Conservation (phyloP, 2,113 vertebrate species). For the Pheucticus melanocephalus region DNA sequence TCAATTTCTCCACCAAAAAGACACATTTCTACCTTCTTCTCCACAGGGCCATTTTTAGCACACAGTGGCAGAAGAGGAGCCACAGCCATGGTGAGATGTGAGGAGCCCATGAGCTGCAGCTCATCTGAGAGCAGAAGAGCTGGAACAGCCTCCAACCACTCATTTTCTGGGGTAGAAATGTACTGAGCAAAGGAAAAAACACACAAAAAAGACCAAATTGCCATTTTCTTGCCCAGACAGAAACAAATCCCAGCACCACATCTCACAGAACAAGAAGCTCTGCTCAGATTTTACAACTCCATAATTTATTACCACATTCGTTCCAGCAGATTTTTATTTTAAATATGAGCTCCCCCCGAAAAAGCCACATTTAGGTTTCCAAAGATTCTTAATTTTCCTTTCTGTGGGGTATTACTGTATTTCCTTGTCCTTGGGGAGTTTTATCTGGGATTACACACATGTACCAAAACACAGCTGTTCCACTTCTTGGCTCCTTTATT, state of each 20-base stretch:
- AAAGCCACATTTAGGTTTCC: conserved; percentile 23
- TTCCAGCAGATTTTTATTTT: neutral
- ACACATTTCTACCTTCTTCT: neutral
- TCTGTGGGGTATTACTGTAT: conserved; percentile 45
- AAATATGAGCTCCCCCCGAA: neutral
- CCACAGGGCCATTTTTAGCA: neutral
- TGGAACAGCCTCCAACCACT: neutral
- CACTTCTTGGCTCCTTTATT: conserved; percentile 66
- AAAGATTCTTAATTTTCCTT: conserved; percentile 29
- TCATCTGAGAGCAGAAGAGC: neutral
- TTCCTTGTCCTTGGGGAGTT: conserved; percentile 72
- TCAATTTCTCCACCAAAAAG: neutral
- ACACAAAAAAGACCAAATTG: neutral
- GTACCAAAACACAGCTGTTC: conserved; percentile 86
- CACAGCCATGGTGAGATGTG: accelerated
- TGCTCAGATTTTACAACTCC: neutral
- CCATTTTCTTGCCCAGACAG: neutral
- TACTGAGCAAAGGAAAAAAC: neutral
- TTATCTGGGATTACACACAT: conserved; percentile 68
- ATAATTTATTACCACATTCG: neutral
- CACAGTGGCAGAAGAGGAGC: neutral
- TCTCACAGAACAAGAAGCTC: neutral
- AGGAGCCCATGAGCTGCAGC: neutral
- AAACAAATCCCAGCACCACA: neutral
- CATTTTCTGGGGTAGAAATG: neutral